Conservation (phyloP, 2,113 vertebrate species). For the Sylvicapra grimmia region DNA sequence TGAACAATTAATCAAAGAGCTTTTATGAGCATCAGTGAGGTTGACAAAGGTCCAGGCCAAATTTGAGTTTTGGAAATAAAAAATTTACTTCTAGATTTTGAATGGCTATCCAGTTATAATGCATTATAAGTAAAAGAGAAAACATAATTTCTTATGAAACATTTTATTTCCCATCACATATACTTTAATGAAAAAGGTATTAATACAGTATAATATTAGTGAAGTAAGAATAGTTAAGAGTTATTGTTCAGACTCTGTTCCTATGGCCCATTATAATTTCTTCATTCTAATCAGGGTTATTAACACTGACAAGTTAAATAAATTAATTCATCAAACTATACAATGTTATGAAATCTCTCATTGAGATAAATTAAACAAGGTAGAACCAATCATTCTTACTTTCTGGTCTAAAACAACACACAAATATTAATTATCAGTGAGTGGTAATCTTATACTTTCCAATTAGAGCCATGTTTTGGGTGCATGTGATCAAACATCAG, state of each 20-base stretch:
- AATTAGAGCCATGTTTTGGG: neutral
- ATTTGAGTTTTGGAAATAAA: neutral
- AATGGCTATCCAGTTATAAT: neutral
- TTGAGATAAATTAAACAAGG: conserved; percentile 81
- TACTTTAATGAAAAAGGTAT: conserved; percentile 50
- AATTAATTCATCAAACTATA: conserved; percentile 83
- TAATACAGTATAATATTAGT: conserved; percentile 52
- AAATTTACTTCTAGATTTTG: neutral
- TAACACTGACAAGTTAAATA: conserved; percentile 83
- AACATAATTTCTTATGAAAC: neutral
- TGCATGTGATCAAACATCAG: neutral
- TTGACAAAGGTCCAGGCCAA: neutral
- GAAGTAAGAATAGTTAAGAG: conserved; percentile 65
- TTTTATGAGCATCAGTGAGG: neutral
- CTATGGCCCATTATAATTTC: conserved; percentile 68
- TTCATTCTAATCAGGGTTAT: conserved; percentile 78
- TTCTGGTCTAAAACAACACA: conserved; percentile 66
- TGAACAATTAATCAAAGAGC: neutral
- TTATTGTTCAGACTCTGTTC: conserved; percentile 59
- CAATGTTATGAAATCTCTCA: conserved; percentile 81
- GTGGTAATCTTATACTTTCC: conserved; percentile 62
- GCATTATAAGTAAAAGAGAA: neutral
- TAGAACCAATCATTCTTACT: conserved; percentile 78
- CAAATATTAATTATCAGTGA: conserved; percentile 74
- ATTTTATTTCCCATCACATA: conserved; percentile 16